phyloP scores from a whole-genome alignment of 1,140 invertebrate genomes.

The Centruroides vittatus region DNA sequence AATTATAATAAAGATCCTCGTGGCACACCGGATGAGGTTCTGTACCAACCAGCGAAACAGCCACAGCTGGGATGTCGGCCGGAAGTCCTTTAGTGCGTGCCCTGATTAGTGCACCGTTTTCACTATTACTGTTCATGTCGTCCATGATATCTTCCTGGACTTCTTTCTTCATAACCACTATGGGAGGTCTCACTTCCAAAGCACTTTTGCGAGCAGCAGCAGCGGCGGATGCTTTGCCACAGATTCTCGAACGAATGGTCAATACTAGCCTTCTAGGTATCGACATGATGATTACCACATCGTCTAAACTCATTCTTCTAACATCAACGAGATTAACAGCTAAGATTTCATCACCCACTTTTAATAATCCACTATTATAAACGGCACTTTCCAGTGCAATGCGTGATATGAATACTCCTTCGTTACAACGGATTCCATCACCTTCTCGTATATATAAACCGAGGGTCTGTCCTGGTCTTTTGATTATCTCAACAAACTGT shows the following conservation, averaged over 20 bases:
- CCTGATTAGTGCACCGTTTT: constrained; percentile 15
- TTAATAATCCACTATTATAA: constrained; percentile 87
- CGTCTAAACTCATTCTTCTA: constrained; percentile 91
- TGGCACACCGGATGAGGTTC: constrained; percentile 8
- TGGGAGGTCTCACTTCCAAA: constrained; percentile 1
- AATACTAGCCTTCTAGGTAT: constrained; percentile 89
- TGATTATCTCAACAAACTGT: constrained; percentile 96
- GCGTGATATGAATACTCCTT: constrained; percentile 95
- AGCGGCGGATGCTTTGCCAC: not conserved
- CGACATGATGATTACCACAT: constrained; percentile 98
- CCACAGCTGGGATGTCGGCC: constrained; percentile 13
- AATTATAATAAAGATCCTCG: constrained; percentile 14
- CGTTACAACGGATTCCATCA: constrained; percentile 78
- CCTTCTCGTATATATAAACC: constrained; percentile 93
- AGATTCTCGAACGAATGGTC: constrained; percentile 54
- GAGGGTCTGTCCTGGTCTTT: constrained; percentile 93
- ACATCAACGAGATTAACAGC: constrained; percentile 96
- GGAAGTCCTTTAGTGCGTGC: constrained; percentile 16
- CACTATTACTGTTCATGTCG: constrained; percentile 11
- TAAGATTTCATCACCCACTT: constrained; percentile 97
- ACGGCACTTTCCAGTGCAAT: constrained; percentile 94
- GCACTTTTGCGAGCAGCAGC: constrained; percentile 3
- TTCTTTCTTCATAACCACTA: constrained; percentile 13
- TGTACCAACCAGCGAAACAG: constrained; percentile 5
- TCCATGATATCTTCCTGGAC: constrained; percentile 7